Percentiles rank a stretch among this genome's conserved stretches.
These are phyloP conservation scores for Didymodactylos carnosus DNA, from an alignment of 2,888 invertebrate species.

Conservation along the genomic window DNA sequence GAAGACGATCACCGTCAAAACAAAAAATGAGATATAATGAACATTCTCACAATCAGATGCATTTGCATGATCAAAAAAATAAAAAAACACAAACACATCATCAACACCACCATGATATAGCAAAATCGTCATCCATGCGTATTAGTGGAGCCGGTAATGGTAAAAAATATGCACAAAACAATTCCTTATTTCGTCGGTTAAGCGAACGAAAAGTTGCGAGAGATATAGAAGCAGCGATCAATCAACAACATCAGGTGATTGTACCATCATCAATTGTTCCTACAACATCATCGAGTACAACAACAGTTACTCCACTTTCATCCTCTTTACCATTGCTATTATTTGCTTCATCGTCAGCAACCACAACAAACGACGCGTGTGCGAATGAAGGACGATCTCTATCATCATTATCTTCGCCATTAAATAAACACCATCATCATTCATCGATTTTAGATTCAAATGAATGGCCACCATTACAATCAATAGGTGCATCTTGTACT, in stretches of 20 bases:
- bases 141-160: constrained; percentile 26
- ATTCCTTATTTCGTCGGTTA: constrained; percentile 24
- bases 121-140: constrained; percentile 27
- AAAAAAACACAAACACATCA: neutral
- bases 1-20: constrained; percentile 40
- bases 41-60: neutral
- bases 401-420: no score
- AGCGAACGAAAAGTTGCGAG: constrained; percentile 1
- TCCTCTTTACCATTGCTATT: neutral
- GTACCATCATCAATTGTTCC: neutral
- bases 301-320: neutral
- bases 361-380: no score
- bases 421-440: neutral
- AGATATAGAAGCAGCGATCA: constrained; percentile 1
- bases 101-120: constrained; percentile 18
- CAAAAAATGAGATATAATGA: neutral
- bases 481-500: no score
- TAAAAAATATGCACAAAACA: constrained; percentile 15
- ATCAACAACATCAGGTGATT: no score
- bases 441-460: neutral
- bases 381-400: neutral
- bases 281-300: neutral
- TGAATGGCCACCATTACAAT: neutral
- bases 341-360: neutral
- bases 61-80: neutral